A percentile compares a stretch with the other conserved stretches of the same genome.
Conservation (phyloP, 1,140 invertebrate species). For the Drosophila erecta region DNA sequence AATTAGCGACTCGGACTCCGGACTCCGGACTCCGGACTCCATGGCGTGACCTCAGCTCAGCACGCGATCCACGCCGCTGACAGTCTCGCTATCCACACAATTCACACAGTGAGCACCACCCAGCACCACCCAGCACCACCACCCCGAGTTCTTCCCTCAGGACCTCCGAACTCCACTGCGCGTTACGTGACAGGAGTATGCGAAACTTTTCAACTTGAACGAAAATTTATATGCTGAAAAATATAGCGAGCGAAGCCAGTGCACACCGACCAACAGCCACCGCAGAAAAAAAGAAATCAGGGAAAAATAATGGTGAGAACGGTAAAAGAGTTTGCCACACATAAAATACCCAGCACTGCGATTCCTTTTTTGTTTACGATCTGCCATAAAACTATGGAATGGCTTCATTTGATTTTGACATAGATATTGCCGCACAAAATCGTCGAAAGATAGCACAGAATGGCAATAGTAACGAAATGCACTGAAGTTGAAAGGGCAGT, state of each 20-base stretch:
- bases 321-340: constrained; percentile 37
- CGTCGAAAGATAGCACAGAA: not conserved
- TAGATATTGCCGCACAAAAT: constrained; percentile 8
- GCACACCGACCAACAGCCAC: constrained; percentile 11
- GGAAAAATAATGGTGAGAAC: not conserved
- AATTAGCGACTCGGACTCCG: constrained; percentile 66
- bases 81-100: not conserved
- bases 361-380: constrained; percentile 20
- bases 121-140: not conserved
- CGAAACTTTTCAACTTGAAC: constrained; percentile 80
- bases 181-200: constrained; percentile 79
- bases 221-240: constrained; percentile 79
- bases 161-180: constrained; percentile 19
- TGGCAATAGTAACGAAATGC: not conserved
- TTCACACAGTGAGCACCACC: not conserved
- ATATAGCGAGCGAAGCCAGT: constrained; percentile 46
- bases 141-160: not conserved
- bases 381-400: constrained; percentile 26
- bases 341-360: constrained; percentile 32
- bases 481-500: not conserved
- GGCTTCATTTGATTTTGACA: constrained; percentile 26
- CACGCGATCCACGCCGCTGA: constrained; percentile 33
- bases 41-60: constrained; percentile 27
- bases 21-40: constrained; percentile 29
- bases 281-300: not conserved